Percentiles rank a stretch among this genome's conserved stretches.
Conservation (phyloP, 2,113 vertebrate species). For the Glaucidium brasilianum region DNA sequence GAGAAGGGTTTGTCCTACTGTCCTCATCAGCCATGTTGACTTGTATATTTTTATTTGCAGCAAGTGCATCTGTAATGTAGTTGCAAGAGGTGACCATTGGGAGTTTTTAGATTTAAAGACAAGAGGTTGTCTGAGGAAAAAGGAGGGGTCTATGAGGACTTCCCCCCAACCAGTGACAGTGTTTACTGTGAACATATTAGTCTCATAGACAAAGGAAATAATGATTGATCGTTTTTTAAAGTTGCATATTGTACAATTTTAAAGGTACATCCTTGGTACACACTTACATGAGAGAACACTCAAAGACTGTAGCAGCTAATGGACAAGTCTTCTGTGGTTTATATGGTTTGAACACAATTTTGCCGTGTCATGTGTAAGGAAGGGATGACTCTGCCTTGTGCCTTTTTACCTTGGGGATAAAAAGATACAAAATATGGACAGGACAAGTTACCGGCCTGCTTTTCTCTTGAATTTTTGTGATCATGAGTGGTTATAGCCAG, state of each 20-base stretch:
- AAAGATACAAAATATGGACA: not conserved
- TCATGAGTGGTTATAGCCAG: not conserved
- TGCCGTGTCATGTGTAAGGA: not conserved
- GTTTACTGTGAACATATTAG: not conserved
- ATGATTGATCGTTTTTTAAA: not conserved
- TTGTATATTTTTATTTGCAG: slow-evolving; percentile 13
- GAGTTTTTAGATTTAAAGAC: slow-evolving; percentile 26
- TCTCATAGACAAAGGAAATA: not conserved
- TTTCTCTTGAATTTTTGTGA: not conserved
- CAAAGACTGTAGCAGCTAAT: not conserved
- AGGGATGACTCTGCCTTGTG: not conserved
- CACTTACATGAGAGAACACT: not conserved
- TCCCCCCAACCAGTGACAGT: not conserved
- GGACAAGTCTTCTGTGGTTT: not conserved
- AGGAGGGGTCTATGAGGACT: not conserved
- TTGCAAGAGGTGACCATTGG: not conserved
- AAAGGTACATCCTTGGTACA: not conserved
- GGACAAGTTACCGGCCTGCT: not conserved
- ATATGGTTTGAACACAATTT: not conserved
- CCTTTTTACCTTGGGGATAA: not conserved
- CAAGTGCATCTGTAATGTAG: slow-evolving; percentile 1
- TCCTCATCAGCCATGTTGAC: not conserved
- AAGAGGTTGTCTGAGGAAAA: not conserved
- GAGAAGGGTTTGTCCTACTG: not conserved
- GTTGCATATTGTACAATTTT: not conserved